Evolutionary conservation across 2,113 vertebrate genomes (phyloP).

Genomic region (Alligator mississippiensis): DNA sequence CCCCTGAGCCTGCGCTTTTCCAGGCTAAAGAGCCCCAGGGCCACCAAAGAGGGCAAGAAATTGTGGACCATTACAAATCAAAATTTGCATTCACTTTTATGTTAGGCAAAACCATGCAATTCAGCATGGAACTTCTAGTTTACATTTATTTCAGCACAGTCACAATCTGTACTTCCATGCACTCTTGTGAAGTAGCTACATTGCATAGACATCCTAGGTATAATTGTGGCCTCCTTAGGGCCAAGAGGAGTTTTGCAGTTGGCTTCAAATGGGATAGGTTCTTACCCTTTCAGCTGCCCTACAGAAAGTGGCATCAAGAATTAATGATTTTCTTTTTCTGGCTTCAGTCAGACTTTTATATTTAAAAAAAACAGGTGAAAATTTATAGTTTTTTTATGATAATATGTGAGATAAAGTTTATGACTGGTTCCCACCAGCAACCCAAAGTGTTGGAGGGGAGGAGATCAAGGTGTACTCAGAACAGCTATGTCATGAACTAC

Average conservation of each 20-base stretch:
- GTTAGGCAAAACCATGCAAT: neutral
- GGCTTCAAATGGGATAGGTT: neutral
- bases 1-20: too few relatives aligned
- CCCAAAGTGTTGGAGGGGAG: neutral
- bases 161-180: neutral
- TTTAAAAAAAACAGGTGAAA: neutral
- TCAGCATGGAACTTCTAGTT: neutral
- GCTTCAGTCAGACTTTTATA: neutral
- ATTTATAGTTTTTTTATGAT: neutral
- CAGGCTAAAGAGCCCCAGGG: too few relatives aligned
- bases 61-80: neutral
- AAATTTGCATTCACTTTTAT: neutral
- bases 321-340: neutral
- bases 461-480: neutral
- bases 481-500: neutral
- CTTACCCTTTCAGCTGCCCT: neutral
- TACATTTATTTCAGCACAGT: neutral
- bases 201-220: neutral
- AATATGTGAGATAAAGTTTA: neutral
- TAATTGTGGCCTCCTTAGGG: neutral
- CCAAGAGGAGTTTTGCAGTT: neutral
- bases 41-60: neutral
- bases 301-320: neutral
- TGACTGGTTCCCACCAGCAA: neutral
- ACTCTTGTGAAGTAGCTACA: neutral